These are phyloP conservation scores for Scaptomyza flava DNA, from an alignment of 2,888 invertebrate genomes.

Conservation along the genomic window DNA sequence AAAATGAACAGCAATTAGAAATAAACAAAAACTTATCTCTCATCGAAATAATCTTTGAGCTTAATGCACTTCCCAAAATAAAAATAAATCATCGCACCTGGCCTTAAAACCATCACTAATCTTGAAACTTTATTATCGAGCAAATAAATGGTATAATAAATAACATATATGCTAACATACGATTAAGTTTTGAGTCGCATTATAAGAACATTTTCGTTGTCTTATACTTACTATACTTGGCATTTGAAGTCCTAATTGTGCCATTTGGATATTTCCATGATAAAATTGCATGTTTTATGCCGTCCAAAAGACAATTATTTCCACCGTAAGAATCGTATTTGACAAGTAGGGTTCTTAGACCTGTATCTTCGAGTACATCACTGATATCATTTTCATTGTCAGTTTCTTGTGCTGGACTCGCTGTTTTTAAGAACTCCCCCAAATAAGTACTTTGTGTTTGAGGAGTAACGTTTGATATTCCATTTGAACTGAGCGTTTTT, in stretches of 20 bases:
- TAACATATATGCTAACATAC: background rate
- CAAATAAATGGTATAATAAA: background rate
- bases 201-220: background rate
- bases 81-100: constrained; percentile 3
- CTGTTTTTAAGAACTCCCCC: constrained; percentile 1
- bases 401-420: constrained; percentile 4
- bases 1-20: background rate
- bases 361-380: constrained; percentile 18
- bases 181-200: too few species aligned
- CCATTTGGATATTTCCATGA: constrained; percentile 81
- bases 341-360: constrained; percentile 53
- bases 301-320: constrained; percentile 73
- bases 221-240: constrained; percentile 43
- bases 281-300: constrained; percentile 67
- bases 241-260: constrained; percentile 48
- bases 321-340: constrained; percentile 58
- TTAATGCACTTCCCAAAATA: background rate
- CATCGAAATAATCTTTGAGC: too few species aligned
- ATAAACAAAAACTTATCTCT: background rate
- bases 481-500: background rate
- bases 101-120: background rate
- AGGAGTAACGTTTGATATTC: background rate
- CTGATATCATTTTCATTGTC: constrained; percentile 16
- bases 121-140: background rate
- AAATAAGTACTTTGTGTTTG: background rate